Evolutionary conservation across 2,888 invertebrate genomes (phyloP).

Genomic region (Metallyticus violacea): DNA sequence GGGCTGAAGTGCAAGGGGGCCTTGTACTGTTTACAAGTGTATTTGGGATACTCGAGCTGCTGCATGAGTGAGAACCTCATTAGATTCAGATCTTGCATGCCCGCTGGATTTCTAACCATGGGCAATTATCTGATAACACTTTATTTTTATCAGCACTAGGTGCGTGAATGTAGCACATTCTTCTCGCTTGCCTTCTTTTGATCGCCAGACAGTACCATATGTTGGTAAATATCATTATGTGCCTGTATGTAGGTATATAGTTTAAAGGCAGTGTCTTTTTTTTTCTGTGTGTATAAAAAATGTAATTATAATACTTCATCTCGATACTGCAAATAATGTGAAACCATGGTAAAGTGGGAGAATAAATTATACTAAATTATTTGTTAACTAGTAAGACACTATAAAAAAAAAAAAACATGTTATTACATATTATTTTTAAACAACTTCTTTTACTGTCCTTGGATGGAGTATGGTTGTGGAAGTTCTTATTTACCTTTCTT

Average conservation of each 20-base stretch:
- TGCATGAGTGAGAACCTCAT: too few species aligned
- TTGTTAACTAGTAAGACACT: not conserved
- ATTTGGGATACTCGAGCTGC: too few species aligned
- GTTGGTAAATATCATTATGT: not conserved
- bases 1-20: too few species aligned
- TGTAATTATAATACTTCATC: not conserved
- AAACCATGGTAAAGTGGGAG: not conserved
- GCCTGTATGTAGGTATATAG: not conserved
- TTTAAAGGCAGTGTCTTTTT: not conserved
- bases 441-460: not conserved
- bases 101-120: too few species aligned
- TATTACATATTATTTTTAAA: not conserved
- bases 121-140: too few species aligned
- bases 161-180: too few species aligned
- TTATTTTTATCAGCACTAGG: too few species aligned
- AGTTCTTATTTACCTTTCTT: not conserved
- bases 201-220: too few species aligned
- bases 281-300: not conserved
- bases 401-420: not conserved
- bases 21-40: too few species aligned
- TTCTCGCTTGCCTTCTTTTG: too few species aligned
- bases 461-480: not conserved
- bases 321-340: not conserved
- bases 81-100: too few species aligned
- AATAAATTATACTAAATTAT: not conserved